phyloP scores from a whole-genome alignment of 2,888 invertebrate species.

The Cenopis cana region DNA sequence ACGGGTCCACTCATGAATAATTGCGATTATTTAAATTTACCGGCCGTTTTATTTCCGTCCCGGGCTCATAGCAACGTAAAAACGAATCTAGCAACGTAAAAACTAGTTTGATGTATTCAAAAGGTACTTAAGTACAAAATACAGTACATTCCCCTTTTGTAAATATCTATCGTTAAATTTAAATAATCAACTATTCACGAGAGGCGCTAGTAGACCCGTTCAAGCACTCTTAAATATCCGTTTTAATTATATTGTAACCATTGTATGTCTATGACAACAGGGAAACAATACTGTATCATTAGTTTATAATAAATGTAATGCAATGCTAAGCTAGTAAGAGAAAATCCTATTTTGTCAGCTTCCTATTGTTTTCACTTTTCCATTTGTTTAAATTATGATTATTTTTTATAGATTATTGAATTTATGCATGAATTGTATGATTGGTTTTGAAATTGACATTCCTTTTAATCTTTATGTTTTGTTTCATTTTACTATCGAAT shows the following conservation, averaged over 20 bases:
- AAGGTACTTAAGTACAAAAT: too few relatives aligned
- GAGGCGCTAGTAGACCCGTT: too few relatives aligned
- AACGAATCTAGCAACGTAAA: too few relatives aligned
- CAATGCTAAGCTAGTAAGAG: background rate
- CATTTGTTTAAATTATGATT: constrained; percentile 46
- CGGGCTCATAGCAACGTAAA: too few relatives aligned
- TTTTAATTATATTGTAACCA: background rate
- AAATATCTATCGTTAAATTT: too few relatives aligned
- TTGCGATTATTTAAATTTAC: too few relatives aligned
- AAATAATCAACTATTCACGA: too few relatives aligned
- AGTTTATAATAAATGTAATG: background rate
- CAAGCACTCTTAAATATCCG: too few relatives aligned
- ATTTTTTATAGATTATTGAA: constrained; percentile 46
- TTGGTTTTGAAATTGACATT: constrained; percentile 52
- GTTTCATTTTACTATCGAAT: constrained; percentile 26
- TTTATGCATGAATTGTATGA: constrained; percentile 49
- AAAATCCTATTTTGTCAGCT: background rate
- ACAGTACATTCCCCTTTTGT: too few relatives aligned
- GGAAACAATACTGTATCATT: background rate
- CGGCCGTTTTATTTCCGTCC: too few relatives aligned
- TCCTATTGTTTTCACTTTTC: constrained; percentile 39
- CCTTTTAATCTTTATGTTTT: constrained; percentile 49
- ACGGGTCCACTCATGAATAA: too few relatives aligned
- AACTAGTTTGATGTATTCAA: too few relatives aligned
- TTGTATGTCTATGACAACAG: background rate